phyloP scores from a whole-genome alignment of 2,797 vertebrate genomes.

The Enteromius radiatus region DNA sequence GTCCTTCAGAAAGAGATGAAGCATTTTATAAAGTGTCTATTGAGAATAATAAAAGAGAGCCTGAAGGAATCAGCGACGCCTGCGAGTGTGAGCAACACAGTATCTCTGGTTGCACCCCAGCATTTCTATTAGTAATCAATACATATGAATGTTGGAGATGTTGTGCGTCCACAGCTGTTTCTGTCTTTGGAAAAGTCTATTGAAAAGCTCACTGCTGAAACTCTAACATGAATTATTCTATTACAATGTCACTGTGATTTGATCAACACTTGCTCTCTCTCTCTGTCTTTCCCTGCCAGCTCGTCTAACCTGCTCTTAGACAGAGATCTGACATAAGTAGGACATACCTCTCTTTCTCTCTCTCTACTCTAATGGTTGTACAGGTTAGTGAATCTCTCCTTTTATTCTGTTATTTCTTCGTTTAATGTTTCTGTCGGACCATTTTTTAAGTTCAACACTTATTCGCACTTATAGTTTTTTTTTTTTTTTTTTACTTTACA shows the following conservation, averaged over 20 bases:
- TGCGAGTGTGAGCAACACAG: neutral
- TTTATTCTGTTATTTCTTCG: neutral
- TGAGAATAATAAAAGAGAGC: neutral
- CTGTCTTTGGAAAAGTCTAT: slow-evolving; percentile 15
- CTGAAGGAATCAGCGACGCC: neutral
- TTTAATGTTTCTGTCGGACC: neutral
- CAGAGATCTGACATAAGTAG: slow-evolving; percentile 40
- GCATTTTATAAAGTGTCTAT: neutral
- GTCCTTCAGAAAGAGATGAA: neutral
- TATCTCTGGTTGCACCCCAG: neutral
- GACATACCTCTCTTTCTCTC: neutral
- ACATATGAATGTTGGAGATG: slow-evolving; percentile 10
- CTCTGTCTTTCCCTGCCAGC: neutral
- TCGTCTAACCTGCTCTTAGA: slow-evolving; percentile 23
- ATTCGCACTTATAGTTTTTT: neutral
- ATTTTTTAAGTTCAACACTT: slow-evolving; percentile 1
- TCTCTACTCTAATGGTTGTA: slow-evolving; percentile 3
- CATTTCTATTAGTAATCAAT: slow-evolving; percentile 25
- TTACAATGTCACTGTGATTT: slow-evolving; percentile 51
- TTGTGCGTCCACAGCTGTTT: neutral
- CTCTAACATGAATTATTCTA: slow-evolving; percentile 45
- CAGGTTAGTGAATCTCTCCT: neutral
- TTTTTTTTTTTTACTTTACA: neutral
- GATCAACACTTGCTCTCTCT: slow-evolving; percentile 43
- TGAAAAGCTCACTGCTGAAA: slow-evolving; percentile 40